Base-by-base conservation (phyloP, 2,113 vertebrate genomes). In the human region DNA sequence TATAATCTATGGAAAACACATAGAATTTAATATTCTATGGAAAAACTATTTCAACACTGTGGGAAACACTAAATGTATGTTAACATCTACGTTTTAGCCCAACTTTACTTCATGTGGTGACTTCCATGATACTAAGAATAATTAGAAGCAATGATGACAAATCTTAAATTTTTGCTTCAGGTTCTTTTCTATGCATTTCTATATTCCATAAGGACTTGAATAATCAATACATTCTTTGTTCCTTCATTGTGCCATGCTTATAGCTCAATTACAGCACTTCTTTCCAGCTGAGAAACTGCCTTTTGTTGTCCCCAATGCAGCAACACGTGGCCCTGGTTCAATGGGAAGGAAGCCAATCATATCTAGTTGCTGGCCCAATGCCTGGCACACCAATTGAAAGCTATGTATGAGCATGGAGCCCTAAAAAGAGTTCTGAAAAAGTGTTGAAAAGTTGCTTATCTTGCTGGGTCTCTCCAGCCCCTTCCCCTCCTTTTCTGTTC, bases 211-310 rank as follows among this genome's bases (percentile, higher is more conserved):
- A 83, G 40, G 40, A 68, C 50, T 82, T 20, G 25, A 27, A 80
- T 96, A 89, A 96, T 97, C 87, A 89, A 93, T 92, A 73, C 10
- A 32, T 55, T 23, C 40, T 96, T 94, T 95, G 79, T 92, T 83
- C 55, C 17, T 72, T 68, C 45, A 83, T 52, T 87, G 48, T 75
- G 45, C 55, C 93, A 68, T 18, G 45, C 82, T 92, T 94, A 92
- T 68, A 83, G 66, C 79, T 93, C 94, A 93, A 94, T 94, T 95
- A 90, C 2, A 94, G 32, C 83, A 84, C 80, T 79, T 93, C 68
- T 92, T 61, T 85, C 68, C 75, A 73, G 73, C n/a, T 48, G 61
- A 97, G 79, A 96, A 94, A 82, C 30, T 92, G 68, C 38, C 87
- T 96, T 95, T 70, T 92, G 64, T 92, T 76, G 66, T 86, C 27